A percentile compares a stretch with the other conserved stretches of the same genome.
These are phyloP conservation scores for Bolinopsis microptera DNA, from an alignment of 37 sponge, comb jelly and placozoan genomes.

Conservation along the genomic window DNA sequence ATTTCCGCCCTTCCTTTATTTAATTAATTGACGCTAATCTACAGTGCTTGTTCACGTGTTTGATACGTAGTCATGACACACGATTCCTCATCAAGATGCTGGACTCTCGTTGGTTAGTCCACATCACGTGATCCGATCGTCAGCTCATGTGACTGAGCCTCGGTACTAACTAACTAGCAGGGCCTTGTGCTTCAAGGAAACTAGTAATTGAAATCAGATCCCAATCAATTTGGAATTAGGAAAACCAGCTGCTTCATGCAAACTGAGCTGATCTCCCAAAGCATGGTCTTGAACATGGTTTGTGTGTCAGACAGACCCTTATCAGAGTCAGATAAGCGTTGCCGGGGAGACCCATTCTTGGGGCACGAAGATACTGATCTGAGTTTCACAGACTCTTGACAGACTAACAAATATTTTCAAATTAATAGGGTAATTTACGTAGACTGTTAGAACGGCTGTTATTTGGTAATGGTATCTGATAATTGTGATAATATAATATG, in stretches of 20 bases:
- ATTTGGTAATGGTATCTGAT: too few species aligned
- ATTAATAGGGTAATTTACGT: too few species aligned
- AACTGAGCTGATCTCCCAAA: neutral
- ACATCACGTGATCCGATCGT: neutral
- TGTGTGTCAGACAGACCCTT: neutral
- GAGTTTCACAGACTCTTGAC: neutral
- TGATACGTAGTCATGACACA: conserved; percentile 50
- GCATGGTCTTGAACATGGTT: neutral
- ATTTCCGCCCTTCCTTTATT: neutral
- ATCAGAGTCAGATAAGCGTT: neutral
- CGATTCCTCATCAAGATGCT: conserved; percentile 15
- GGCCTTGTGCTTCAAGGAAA: neutral
- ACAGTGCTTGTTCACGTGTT: neutral
- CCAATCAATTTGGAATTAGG: neutral
- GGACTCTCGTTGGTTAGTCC: neutral
- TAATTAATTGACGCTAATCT: neutral
- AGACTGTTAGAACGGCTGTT: too few species aligned
- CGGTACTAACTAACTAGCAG: neutral
- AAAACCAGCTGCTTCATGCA: neutral
- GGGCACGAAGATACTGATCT: neutral
- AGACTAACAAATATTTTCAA: too few species aligned
- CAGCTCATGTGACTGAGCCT: neutral
- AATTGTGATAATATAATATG: too few species aligned
- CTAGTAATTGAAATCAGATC: conserved; percentile 46
- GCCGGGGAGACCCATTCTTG: neutral